Evolutionary conservation across 2,113 vertebrate genomes (phyloP).

Genomic region (Naja naja): DNA sequence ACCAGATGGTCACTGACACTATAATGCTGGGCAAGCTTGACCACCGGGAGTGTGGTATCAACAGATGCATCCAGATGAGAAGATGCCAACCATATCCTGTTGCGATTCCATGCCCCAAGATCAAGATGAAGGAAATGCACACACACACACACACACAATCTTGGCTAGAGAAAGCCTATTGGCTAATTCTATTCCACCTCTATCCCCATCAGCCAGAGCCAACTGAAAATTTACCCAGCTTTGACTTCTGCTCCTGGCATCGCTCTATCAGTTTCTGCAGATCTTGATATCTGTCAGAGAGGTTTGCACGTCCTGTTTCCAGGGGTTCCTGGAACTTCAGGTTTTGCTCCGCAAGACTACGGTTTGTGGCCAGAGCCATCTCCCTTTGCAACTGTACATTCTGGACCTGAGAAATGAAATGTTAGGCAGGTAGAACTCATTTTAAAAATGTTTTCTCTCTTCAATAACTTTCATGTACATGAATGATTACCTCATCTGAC

Average conservation of each 20-base stretch:
- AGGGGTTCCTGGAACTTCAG: constrained; percentile 82
- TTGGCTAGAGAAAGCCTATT: neutral
- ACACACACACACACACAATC: neutral
- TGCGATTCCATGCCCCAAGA: neutral
- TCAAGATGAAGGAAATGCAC: neutral
- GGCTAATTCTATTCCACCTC: neutral
- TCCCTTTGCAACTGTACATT: constrained; percentile 91
- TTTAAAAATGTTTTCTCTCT: neutral
- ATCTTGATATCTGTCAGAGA: constrained; percentile 81
- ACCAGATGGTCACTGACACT: neutral
- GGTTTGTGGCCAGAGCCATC: constrained; percentile 90
- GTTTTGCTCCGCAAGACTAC: constrained; percentile 92
- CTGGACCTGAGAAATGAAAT: constrained; percentile 75
- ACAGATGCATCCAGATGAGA: neutral
- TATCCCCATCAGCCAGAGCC: neutral
- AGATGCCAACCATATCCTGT: neutral
- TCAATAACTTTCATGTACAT: neutral
- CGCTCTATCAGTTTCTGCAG: constrained; percentile 75
- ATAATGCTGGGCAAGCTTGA: neutral
- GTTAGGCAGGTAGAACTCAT: accelerated
- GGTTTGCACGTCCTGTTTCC: constrained; percentile 76
- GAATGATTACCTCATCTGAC: constrained; percentile 25
- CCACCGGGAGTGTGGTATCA: neutral
- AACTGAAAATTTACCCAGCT: constrained; percentile 60
- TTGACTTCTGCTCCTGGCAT: constrained; percentile 70